These are phyloP conservation scores for Hydrotaea diabolus DNA, from an alignment of 2,888 invertebrate genomes.

Conservation along the genomic window DNA sequence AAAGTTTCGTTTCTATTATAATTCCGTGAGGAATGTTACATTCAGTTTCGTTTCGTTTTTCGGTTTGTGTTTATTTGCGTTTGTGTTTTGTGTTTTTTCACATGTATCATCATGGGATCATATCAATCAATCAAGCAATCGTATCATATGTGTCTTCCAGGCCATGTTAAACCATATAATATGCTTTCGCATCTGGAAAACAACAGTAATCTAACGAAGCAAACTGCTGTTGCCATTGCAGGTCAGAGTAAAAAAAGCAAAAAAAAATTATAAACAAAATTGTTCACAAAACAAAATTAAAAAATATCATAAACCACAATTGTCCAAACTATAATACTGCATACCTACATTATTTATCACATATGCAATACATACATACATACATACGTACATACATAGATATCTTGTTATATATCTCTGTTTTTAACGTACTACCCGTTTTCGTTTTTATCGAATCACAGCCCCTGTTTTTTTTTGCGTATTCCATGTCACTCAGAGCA, in stretches of 20 bases:
- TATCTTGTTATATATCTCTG: constrained; percentile 41
- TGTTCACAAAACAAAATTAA: constrained; percentile 31
- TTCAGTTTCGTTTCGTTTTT: constrained; percentile 4
- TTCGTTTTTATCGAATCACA: not conserved
- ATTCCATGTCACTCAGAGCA: constrained; percentile 47
- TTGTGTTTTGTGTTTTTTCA: constrained; percentile 18
- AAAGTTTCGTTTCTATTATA: constrained; percentile 6
- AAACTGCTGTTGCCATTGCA: constrained; percentile 80
- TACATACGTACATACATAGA: constrained; percentile 41
- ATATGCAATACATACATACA: not conserved
- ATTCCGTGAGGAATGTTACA: not conserved
- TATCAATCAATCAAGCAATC: not conserved
- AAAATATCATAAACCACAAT: constrained; percentile 7
- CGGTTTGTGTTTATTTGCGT: not conserved
- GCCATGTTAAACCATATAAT: constrained; percentile 80
- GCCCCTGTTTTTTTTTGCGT: constrained; percentile 21
- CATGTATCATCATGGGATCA: constrained; percentile 5
- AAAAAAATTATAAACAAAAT: not conserved
- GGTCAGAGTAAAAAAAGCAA: constrained; percentile 73
- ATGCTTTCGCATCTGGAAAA: constrained; percentile 81
- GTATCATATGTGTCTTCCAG: constrained; percentile 73
- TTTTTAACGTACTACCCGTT: constrained; percentile 37
- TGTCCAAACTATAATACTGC: not conserved
- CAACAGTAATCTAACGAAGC: constrained; percentile 79
- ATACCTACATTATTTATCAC: constrained; percentile 28